phyloP scores from a whole-genome alignment of 2,113 vertebrate genomes.

The Microtus oregoni region DNA sequence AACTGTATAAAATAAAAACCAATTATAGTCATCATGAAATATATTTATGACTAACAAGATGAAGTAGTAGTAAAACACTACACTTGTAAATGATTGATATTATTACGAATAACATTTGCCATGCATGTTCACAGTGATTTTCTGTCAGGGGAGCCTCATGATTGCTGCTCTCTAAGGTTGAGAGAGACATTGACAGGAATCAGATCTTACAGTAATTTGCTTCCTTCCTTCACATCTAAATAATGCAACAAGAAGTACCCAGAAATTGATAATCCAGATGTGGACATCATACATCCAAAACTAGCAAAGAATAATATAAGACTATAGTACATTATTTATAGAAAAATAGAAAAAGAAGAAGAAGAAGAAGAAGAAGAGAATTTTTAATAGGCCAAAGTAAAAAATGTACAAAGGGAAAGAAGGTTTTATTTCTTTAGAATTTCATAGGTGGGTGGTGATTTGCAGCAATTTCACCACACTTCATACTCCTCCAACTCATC shows the following conservation, averaged over 20 bases:
- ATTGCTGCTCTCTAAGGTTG: slow-evolving; percentile 22
- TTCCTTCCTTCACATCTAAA: slow-evolving; percentile 39
- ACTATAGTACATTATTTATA: background rate
- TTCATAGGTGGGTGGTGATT: background rate
- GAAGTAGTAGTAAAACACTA: slow-evolving; percentile 34
- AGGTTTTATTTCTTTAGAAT: background rate
- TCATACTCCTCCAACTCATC: background rate
- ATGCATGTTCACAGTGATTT: slow-evolving; percentile 36
- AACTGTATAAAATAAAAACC: slow-evolving; percentile 17
- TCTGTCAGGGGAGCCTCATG: slow-evolving; percentile 15
- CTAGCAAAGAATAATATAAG: background rate
- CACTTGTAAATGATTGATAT: slow-evolving; percentile 38
- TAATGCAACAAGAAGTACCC: background rate
- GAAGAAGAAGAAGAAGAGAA: too few relatives aligned
- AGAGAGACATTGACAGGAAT: background rate
- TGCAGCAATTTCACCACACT: background rate
- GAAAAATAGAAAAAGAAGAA: background rate
- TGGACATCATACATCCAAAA: background rate
- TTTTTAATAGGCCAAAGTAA: background rate
- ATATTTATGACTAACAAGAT: background rate
- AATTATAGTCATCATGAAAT: too few relatives aligned
- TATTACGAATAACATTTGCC: slow-evolving; percentile 29
- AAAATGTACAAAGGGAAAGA: background rate
- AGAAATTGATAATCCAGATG: background rate
- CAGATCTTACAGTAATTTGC: background rate